These are phyloP conservation scores for Petrosia ficiformis DNA, from an alignment of 37 sponge, comb jelly and placozoan species.

Conservation along the genomic window DNA sequence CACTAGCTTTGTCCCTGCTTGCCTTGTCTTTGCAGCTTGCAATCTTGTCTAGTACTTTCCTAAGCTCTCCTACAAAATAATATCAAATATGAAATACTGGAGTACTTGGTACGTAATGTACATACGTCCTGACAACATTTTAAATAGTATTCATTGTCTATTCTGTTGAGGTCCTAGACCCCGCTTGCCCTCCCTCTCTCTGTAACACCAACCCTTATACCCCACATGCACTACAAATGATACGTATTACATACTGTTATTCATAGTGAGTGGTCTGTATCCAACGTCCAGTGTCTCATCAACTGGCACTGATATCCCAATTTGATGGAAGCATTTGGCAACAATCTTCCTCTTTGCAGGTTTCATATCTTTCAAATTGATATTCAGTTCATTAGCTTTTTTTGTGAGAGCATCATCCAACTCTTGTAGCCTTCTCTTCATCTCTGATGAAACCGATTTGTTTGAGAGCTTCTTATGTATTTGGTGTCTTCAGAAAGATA, in stretches of 20 bases:
- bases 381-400: neutral
- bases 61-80: slow-evolving; percentile 49
- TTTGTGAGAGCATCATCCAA: neutral
- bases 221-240: no score
- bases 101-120: no score
- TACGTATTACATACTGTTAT: slow-evolving; percentile 67
- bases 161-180: no score
- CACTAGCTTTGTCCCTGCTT: slow-evolving; percentile 31
- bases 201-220: no score
- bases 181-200: no score
- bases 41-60: slow-evolving; percentile 61
- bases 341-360: slow-evolving; percentile 14
- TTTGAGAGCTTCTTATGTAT: neutral
- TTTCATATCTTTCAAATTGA: slow-evolving; percentile 13
- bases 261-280: slow-evolving; percentile 74
- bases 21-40: slow-evolving; percentile 9
- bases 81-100: no score
- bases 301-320: slow-evolving; percentile 81
- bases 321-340: slow-evolving; percentile 56
- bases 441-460: neutral
- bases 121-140: no score
- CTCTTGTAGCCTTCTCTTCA: neutral
- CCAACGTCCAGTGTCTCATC: slow-evolving; percentile 74
- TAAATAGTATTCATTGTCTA: no score
- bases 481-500: neutral